A percentile compares a stretch with the other conserved stretches of the same genome.
Evolutionary conservation across 2,888 invertebrate species (phyloP).

Genomic region (Druceiella hillmani): DNA sequence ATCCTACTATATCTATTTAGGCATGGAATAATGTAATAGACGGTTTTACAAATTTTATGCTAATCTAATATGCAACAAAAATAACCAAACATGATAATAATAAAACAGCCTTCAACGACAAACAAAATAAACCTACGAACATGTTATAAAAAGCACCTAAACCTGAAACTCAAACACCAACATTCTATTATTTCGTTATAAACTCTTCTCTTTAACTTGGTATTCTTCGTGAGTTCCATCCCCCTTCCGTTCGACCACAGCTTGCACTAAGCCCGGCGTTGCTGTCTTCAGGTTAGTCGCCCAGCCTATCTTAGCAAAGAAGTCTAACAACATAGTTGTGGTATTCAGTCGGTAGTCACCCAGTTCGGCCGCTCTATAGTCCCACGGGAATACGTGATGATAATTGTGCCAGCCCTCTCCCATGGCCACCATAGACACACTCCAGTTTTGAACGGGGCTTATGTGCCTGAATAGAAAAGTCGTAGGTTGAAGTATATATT

Average conservation of each 20-base stretch:
- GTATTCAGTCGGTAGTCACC: conserved; percentile 64
- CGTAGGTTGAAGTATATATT: no score
- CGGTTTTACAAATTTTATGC: no score
- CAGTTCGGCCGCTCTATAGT: conserved; percentile 87
- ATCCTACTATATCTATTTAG: no score
- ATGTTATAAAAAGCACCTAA: no score
- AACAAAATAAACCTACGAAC: no score
- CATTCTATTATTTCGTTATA: no score
- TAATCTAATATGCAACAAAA: no score
- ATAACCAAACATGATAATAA: no score
- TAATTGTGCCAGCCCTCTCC: conserved; percentile 95
- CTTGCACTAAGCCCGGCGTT: conserved; percentile 47
- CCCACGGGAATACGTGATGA: conserved; percentile 91
- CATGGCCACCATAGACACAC: conserved; percentile 66
- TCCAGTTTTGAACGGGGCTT: conserved; percentile 71
- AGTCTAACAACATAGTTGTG: conserved; percentile 64
- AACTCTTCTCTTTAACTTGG: no score
- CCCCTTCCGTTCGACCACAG: conserved; percentile 51
- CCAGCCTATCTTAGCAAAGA: conserved; percentile 66
- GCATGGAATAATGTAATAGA: no score
- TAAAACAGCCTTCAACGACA: no score
- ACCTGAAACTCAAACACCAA: no score
- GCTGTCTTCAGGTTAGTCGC: conserved; percentile 72
- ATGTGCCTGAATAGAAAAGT: conserved; percentile 70
- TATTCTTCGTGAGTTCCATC: conserved; percentile 34